Conservation (phyloP, 92 coral and sea anemone genomes). For the Heliopora coerulea region DNA sequence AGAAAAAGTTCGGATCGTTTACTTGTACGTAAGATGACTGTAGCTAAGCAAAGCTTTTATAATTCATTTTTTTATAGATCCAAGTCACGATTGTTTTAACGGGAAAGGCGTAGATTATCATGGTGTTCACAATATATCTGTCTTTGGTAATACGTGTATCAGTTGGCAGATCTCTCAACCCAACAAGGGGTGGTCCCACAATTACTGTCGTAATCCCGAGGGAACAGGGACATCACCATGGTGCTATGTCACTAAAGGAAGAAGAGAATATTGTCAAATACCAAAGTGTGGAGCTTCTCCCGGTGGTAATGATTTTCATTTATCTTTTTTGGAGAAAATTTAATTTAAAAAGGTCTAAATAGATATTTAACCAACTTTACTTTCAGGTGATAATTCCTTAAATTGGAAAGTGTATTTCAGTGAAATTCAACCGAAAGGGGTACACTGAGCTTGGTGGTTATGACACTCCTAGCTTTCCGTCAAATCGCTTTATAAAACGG, state of each 20-base stretch:
- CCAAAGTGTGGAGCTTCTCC: conserved; percentile 59
- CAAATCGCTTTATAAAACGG: no score
- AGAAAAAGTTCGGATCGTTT: no score
- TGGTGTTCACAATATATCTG: conserved; percentile 66
- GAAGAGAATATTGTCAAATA: conserved; percentile 63
- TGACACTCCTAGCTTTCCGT: no score
- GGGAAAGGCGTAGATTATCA: conserved; percentile 59
- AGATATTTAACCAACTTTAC: no score
- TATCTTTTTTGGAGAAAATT: no score
- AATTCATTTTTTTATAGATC: conserved; percentile 10
- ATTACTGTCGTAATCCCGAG: conserved; percentile 81
- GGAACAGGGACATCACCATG: conserved; percentile 61
- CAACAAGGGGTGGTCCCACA: conserved; percentile 45
- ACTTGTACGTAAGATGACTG: no score
- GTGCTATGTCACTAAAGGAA: conserved; percentile 59
- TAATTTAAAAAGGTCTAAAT: no score
- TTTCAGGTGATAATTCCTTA: no score
- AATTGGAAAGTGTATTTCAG: no score
- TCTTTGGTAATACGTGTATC: conserved; percentile 65
- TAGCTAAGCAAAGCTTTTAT: no score
- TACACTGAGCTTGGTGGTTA: no score
- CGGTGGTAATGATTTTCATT: conserved; percentile 25
- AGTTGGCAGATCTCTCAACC: conserved; percentile 57
- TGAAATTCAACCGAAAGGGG: no score
- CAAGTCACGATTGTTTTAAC: conserved; percentile 64